phyloP scores from a whole-genome alignment of 2,113 vertebrate genomes.

The Platichthys flesus region DNA sequence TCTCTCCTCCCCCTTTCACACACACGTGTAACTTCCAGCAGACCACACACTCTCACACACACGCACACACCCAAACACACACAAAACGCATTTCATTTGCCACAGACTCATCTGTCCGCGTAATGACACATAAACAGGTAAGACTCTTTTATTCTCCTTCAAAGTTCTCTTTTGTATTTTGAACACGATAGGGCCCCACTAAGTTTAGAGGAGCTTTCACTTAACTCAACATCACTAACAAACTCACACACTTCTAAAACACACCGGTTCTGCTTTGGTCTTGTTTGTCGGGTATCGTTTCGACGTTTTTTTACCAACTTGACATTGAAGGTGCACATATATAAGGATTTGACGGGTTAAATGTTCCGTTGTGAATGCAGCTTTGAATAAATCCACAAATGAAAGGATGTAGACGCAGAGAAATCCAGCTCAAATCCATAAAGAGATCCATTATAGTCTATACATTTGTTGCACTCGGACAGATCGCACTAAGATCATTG shows the following conservation, averaged over 20 bases:
- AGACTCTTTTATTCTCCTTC: background rate
- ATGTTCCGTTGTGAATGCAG: no score
- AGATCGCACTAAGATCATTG: background rate
- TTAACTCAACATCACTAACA: conserved; percentile 7
- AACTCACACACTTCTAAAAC: background rate
- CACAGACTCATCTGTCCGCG: conserved; percentile 27
- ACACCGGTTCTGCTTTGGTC: background rate
- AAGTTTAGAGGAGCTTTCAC: background rate
- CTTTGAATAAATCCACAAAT: no score
- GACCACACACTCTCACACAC: conserved; percentile 15
- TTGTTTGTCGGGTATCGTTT: background rate
- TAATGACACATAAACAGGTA: conserved; percentile 65
- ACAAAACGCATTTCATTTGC: background rate
- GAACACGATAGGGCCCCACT: no score
- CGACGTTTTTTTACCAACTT: no score
- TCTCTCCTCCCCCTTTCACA: conserved; percentile 51
- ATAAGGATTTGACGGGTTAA: no score
- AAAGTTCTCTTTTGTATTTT: background rate
- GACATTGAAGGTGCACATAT: no score
- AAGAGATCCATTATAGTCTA: background rate
- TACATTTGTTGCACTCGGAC: background rate
- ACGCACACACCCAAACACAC: conserved; percentile 13
- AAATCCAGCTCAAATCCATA: background rate
- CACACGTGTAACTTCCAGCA: conserved; percentile 44
- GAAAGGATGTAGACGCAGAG: no score